phyloP scores from a whole-genome alignment of 2,888 invertebrate genomes.

The Acleris emargana region DNA sequence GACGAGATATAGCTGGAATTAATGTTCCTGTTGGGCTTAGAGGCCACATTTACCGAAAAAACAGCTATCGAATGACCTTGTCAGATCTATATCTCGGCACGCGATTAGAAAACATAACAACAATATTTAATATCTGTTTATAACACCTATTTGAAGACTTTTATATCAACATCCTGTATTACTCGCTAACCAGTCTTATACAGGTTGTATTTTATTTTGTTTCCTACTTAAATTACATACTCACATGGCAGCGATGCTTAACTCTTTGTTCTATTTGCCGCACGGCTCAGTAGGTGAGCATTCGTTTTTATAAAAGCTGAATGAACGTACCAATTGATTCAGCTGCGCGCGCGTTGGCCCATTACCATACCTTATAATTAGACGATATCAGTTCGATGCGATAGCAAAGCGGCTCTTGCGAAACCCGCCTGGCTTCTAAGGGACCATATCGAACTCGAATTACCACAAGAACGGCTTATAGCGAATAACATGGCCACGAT shows the following conservation, averaged over 20 bases:
- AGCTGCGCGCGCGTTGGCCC: constrained; percentile 53
- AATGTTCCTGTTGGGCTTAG: constrained; percentile 51
- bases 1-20: constrained; percentile 49
- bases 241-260: constrained; percentile 5
- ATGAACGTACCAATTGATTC: constrained; percentile 53
- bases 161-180: constrained; percentile 35
- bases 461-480: constrained; percentile 42
- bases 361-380: constrained; percentile 78
- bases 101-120: constrained; percentile 56
- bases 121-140: constrained; percentile 45
- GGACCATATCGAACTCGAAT: constrained; percentile 62
- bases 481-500: constrained; percentile 33
- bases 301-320: constrained; percentile 42
- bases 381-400: constrained; percentile 79
- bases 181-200: constrained; percentile 28
- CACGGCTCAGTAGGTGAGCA: constrained; percentile 14
- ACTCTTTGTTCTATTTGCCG: constrained; percentile 11
- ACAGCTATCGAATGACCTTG: constrained; percentile 55
- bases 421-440: constrained; percentile 74
- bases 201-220: constrained; percentile 18
- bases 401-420: constrained; percentile 76
- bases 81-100: constrained; percentile 54
- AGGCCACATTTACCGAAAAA: constrained; percentile 58
- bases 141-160: constrained; percentile 18
- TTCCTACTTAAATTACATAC: constrained; percentile 20